Conservation (phyloP, 2,113 vertebrate species). For the Brachirus orientalis region DNA sequence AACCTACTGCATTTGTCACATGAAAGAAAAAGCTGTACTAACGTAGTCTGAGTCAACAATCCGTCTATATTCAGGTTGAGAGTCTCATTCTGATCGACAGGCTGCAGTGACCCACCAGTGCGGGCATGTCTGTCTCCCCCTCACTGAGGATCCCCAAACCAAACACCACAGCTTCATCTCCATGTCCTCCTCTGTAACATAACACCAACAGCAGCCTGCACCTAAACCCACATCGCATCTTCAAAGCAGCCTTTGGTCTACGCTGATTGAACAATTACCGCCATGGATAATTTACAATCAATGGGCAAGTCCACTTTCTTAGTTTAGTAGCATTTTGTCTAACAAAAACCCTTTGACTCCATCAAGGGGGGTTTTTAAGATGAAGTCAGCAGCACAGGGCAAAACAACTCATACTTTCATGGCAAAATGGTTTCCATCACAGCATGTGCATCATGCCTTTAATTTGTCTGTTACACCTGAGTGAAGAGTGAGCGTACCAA, state of each 20-base stretch:
- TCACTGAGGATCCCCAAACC: conserved; percentile 41
- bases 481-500: conserved; percentile 54
- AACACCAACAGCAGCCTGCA: conserved; percentile 62
- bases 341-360: conserved; percentile 56
- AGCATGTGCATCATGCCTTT: conserved; percentile 64
- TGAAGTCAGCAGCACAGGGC: conserved; percentile 65
- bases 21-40: conserved; percentile 8
- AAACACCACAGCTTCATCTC: conserved; percentile 27
- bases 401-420: conserved; percentile 82
- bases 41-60: conserved; percentile 17
- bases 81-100: conserved; percentile 39
- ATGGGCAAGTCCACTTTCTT: conserved; percentile 53
- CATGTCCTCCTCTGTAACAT: conserved; percentile 60
- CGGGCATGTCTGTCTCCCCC: conserved; percentile 55
- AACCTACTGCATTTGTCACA: background rate
- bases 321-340: conserved; percentile 59
- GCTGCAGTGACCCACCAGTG: conserved; percentile 67
- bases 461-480: conserved; percentile 67
- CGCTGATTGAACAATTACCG: conserved; percentile 80
- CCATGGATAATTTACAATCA: conserved; percentile 74
- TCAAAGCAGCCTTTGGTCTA: conserved; percentile 62
- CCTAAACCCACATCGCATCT: conserved; percentile 58
- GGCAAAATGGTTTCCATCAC: conserved; percentile 77
- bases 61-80: too few relatives aligned
- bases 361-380: conserved; percentile 68